Evolutionary conservation across 2,797 vertebrate genomes (phyloP).

Genomic region (Parotocinclus haroldoi): DNA sequence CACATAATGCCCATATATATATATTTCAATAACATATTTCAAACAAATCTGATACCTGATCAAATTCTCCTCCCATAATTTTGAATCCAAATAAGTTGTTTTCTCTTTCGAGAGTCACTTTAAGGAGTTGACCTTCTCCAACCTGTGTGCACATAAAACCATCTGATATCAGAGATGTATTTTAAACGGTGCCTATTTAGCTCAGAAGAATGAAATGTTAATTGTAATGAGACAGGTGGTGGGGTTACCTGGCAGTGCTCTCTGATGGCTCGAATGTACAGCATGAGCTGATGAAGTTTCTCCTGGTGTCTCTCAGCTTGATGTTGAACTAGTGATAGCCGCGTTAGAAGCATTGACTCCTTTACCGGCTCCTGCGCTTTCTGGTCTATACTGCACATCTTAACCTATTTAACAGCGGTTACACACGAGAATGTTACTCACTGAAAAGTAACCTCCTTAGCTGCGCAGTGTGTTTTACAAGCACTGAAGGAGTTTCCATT

Average conservation of each 20-base stretch:
- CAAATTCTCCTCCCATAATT: conserved; percentile 8
- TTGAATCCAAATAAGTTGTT: conserved; percentile 7
- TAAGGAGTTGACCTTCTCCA: conserved; percentile 1
- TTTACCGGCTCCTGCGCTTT: not conserved
- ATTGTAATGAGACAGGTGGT: not conserved
- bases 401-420: not conserved
- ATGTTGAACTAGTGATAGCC: not conserved
- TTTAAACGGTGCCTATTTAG: too few species aligned
- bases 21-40: conserved; percentile 1
- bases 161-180: too few species aligned
- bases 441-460: too few species aligned
- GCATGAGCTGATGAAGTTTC: not conserved
- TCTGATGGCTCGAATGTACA: not conserved
- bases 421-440: too few species aligned
- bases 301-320: not conserved
- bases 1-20: too few species aligned
- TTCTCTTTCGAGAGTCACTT: not conserved
- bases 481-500: too few species aligned
- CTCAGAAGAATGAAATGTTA: not conserved
- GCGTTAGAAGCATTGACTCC: not conserved
- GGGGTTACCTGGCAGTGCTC: not conserved
- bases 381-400: not conserved
- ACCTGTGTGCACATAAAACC: not conserved
- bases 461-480: too few species aligned
- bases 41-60: conserved; percentile 6